Conservation (phyloP, 2,888 invertebrate species). For the Gnatocerus cornutus region DNA sequence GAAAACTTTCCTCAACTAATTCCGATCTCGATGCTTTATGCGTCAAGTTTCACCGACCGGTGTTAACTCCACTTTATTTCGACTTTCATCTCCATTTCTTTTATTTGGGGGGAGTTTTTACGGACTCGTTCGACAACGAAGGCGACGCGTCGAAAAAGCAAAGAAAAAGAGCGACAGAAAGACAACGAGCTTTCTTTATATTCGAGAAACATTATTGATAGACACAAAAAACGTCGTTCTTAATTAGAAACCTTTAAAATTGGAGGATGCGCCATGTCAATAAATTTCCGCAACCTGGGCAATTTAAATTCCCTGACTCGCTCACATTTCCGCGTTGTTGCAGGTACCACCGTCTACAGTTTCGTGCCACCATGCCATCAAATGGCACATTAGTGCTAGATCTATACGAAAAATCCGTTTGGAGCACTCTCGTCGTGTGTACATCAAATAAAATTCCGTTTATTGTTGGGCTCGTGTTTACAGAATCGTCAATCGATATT, state of each 20-base stretch:
- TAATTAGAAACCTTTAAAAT: neutral
- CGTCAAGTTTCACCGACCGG: constrained; percentile 3
- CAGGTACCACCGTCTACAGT: constrained; percentile 3
- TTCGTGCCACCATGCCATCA: neutral
- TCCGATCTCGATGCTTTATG: constrained; percentile 17
- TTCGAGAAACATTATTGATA: neutral
- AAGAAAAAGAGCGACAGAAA: neutral
- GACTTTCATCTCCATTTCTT: constrained; percentile 47
- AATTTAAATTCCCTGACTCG: constrained; percentile 20
- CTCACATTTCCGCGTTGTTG: constrained; percentile 7
- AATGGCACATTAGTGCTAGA: constrained; percentile 3
- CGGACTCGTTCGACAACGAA: constrained; percentile 1
- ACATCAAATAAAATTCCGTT: constrained; percentile 33
- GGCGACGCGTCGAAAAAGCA: neutral
- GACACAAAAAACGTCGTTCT: neutral
- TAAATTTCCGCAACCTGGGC: constrained; percentile 3
- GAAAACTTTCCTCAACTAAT: constrained; percentile 19
- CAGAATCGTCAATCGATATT: constrained; percentile 35
- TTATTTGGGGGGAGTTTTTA: constrained; percentile 24
- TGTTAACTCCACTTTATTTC: constrained; percentile 36
- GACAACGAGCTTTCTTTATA: neutral
- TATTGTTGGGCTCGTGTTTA: constrained; percentile 33
- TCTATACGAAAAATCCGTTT: constrained; percentile 12
- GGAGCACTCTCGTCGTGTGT: constrained; percentile 18
- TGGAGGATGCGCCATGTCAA: constrained; percentile 1